Conservation (phyloP, 2,797 vertebrate genomes). For the Notoglanidium macrostoma region DNA sequence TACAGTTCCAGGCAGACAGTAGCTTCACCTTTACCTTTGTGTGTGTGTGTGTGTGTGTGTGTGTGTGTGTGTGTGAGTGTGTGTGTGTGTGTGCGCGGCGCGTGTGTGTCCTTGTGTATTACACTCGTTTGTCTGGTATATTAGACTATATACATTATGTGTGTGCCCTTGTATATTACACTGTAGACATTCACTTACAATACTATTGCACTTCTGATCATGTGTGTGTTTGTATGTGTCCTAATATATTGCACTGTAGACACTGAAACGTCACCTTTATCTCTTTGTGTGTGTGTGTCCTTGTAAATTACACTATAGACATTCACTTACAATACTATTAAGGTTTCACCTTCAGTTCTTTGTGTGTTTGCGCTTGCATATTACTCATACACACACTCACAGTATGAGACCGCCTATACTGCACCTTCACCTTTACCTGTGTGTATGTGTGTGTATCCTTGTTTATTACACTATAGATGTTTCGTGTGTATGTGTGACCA, state of each 20-base stretch:
- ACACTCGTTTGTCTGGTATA: too few relatives aligned
- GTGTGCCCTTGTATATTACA: neutral
- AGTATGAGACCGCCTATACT: neutral
- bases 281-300: neutral
- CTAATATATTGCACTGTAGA: too few relatives aligned
- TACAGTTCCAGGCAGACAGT: neutral
- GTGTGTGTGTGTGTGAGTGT: neutral
- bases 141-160: neutral
- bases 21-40: neutral
- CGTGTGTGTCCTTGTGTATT: neutral
- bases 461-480: neutral
- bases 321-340: neutral
- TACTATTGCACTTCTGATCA: neutral
- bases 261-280: too few relatives aligned
- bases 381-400: neutral
- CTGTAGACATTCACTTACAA: neutral
- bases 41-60: neutral
- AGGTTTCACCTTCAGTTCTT: neutral
- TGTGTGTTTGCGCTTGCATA: neutral
- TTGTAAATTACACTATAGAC: neutral
- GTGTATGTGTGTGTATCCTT: neutral
- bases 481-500: neutral
- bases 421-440: neutral
- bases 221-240: neutral
- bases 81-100: neutral